Percentiles rank a stretch among this genome's conserved stretches.
phyloP scores from a whole-genome alignment of 2,797 vertebrate genomes.

The Danio tinwini region DNA sequence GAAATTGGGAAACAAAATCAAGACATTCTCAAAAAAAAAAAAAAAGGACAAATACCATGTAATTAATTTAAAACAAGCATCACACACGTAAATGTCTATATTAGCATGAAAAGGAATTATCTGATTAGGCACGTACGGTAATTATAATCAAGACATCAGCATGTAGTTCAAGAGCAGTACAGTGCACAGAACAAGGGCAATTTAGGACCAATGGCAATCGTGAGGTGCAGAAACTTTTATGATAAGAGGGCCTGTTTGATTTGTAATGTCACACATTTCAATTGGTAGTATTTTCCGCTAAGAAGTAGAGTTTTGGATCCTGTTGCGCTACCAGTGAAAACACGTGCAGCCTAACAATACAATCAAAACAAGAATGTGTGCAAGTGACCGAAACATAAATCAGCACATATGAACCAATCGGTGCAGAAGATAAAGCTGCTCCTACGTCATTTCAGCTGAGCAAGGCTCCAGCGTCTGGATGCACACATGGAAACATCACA shows the following conservation, averaged over 20 bases:
- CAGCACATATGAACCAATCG: conserved; percentile 20
- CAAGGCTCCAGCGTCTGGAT: conserved; percentile 15
- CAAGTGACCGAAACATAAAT: conserved; percentile 56
- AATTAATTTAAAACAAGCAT: conserved; percentile 41
- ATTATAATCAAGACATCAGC: conserved; percentile 70
- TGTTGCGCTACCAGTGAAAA: conserved; percentile 20
- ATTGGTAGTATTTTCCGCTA: conserved; percentile 1
- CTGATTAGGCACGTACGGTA: conserved; percentile 79
- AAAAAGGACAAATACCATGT: conserved; percentile 26
- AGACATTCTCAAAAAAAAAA: neutral
- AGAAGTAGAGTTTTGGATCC: conserved; percentile 1
- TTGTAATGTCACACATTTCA: conserved; percentile 2
- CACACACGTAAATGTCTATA: conserved; percentile 33
- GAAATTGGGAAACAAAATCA: conserved; percentile 1
- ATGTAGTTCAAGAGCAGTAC: conserved; percentile 54
- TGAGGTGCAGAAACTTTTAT: conserved; percentile 63
- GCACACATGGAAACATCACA: conserved; percentile 7
- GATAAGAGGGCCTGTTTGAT: neutral
- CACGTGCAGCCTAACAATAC: conserved; percentile 32
- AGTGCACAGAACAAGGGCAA: conserved; percentile 62
- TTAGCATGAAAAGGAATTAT: conserved; percentile 49
- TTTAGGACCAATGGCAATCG: conserved; percentile 49
- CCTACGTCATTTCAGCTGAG: conserved; percentile 20
- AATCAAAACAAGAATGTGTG: conserved; percentile 12
- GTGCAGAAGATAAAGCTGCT: conserved; percentile 33